Evolutionary conservation across 2,113 vertebrate species (phyloP), one percentile per base, ranked within the genome.

Genomic region (Canis aureus): DNA sequence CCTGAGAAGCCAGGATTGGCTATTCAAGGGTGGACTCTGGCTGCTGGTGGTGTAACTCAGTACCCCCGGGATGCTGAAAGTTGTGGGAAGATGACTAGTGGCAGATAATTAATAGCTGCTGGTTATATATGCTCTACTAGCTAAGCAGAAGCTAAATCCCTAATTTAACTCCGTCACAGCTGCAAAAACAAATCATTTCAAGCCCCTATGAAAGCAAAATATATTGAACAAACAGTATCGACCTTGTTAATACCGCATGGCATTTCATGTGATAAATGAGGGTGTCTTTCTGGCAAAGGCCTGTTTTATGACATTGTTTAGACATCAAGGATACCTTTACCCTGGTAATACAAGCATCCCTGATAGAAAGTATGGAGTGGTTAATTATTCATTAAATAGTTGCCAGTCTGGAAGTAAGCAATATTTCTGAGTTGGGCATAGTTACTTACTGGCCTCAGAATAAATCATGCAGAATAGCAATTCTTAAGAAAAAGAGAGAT

Each of bases 121-220:
- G 64, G 69, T 97, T 96, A 88, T 96, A 88, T 97, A 95, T 97
- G 90, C 92, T 96, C 94, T 97, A 43, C 94, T 90, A 84, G 74
- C 95, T 92, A 94, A 96, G 51, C 97, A 78, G 87, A 97, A 96
- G 87, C 93, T 97, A 97, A 98, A 96, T 95, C 97, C 96, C 96
- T 97, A 96, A 96, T 96, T 97, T 98, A 95, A 97, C 94, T 97
- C 85, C 49, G 74, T 96, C 97, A 97, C 97, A 98, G 96, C 97
- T 98, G 97, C 95, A 97, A 97, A 98, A 98, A 97, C 96, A 98
- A 98, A 98, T 97, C 95, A 97, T 97, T 97, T 96, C 90, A 97
- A 97, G 92, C 95, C 81, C 92, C 95, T 90, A 82, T 86, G 95
- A 97, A 97, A 97, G 95, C 96, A 98, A 97, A 98, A 97, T 96